A percentile compares a stretch with the other conserved stretches of the same genome.
Conservation (phyloP, 2,888 invertebrate genomes). For the Drosophila kuntzei region DNA sequence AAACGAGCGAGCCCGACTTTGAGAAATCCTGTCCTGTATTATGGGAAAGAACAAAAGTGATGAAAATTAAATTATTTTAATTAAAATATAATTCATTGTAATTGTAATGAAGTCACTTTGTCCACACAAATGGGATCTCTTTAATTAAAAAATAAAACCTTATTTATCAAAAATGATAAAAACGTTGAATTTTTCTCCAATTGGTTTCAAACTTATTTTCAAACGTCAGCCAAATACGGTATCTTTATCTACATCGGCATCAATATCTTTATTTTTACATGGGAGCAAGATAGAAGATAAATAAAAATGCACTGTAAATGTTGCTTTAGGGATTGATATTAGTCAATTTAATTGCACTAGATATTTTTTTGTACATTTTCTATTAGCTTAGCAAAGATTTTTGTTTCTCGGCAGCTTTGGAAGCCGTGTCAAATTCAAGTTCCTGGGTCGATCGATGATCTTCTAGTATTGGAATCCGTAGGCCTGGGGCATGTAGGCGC, state of each 20-base stretch:
- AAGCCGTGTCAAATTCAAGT: conserved; percentile 22
- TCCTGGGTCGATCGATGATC: conserved; percentile 1
- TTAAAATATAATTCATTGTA: too few relatives aligned
- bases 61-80: too few relatives aligned
- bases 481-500: conserved; percentile 60
- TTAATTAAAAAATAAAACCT: too few relatives aligned
- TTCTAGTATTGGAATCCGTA: conserved; percentile 65
- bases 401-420: conserved; percentile 31
- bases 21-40: too few relatives aligned
- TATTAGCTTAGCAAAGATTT: conserved; percentile 33
- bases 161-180: too few relatives aligned
- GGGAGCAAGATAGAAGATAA: background rate
- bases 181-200: too few relatives aligned
- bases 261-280: background rate
- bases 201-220: background rate
- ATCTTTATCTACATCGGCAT: too few relatives aligned
- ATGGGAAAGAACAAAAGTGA: too few relatives aligned
- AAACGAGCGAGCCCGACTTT: too few relatives aligned
- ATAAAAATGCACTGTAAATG: background rate
- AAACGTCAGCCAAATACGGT: background rate
- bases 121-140: too few relatives aligned
- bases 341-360: conserved; percentile 45
- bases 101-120: too few relatives aligned
- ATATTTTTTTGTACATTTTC: conserved; percentile 62
- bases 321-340: background rate